Evolutionary conservation across 2,888 invertebrate genomes (phyloP).

Genomic region (Leptura quadrifasciata): DNA sequence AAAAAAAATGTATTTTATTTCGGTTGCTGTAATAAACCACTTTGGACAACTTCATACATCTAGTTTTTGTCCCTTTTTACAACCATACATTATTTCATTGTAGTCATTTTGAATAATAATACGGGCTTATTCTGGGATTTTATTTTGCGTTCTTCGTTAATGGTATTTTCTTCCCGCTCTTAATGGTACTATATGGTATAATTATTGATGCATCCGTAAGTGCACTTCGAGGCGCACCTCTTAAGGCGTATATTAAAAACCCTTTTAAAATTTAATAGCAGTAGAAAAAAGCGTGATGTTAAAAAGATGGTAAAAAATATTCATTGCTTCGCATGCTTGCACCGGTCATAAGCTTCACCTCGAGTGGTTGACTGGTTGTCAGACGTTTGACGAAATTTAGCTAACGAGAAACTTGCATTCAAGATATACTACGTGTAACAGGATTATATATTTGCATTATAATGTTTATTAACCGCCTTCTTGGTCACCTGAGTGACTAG

Average conservation of each 20-base stretch:
- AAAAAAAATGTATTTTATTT: conserved; percentile 10
- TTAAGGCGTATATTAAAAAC: conserved; percentile 30
- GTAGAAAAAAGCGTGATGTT: conserved; percentile 27
- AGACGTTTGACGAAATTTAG: neutral
- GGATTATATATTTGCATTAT: too few relatives aligned
- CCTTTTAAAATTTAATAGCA: conserved; percentile 40
- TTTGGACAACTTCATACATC: neutral
- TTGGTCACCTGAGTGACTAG: too few relatives aligned
- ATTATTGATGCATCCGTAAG: conserved; percentile 19
- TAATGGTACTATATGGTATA: conserved; percentile 39
- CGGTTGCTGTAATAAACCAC: conserved; percentile 7
- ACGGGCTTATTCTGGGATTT: neutral
- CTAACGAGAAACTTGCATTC: too few relatives aligned
- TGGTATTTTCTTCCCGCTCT: conserved; percentile 7
- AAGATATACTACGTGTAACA: too few relatives aligned
- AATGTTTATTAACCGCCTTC: too few relatives aligned
- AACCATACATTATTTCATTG: neutral
- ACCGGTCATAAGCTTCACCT: neutral
- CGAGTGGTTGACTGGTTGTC: neutral
- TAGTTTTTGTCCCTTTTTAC: conserved; percentile 9
- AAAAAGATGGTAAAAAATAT: conserved; percentile 8
- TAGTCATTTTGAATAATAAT: conserved; percentile 33
- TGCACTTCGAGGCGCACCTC: conserved; percentile 28
- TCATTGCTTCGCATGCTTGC: neutral
- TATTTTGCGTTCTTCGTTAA: conserved; percentile 9